Percentiles rank a stretch among this genome's conserved stretches.
phyloP scores from a whole-genome alignment of 2,797 vertebrate genomes.

The Pteropus rufus region DNA sequence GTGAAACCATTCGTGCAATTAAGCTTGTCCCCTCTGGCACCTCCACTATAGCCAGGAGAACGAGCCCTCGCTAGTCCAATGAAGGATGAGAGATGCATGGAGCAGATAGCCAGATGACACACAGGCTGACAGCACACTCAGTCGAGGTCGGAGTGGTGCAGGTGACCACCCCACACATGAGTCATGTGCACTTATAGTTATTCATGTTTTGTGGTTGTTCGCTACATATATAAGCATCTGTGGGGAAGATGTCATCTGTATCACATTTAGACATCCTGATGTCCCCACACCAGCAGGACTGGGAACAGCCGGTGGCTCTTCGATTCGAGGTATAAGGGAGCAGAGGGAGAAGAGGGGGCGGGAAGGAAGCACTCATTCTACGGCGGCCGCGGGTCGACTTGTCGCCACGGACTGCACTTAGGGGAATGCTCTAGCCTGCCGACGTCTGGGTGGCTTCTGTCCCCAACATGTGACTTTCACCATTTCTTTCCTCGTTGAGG shows the following conservation, averaged over 20 bases:
- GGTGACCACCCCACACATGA: neutral
- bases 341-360: neutral
- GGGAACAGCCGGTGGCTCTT: neutral
- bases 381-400: neutral
- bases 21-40: neutral
- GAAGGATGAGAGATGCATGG: neutral
- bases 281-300: no score
- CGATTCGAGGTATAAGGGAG: neutral
- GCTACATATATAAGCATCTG: neutral
- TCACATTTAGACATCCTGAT: neutral
- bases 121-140: neutral
- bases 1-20: neutral
- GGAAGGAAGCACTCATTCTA: neutral
- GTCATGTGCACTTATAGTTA: accelerated
- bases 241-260: neutral
- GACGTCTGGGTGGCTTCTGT: neutral
- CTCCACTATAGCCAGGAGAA: neutral
- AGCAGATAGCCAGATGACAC: neutral
- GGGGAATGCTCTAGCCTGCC: neutral
- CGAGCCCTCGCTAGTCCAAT: neutral
- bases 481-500: neutral
- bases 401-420: neutral
- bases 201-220: neutral
- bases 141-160: neutral
- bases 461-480: neutral